Evolutionary conservation across 64 coral and sea anemone species (phyloP), one percentile per base, ranked within the genome.

Genomic region (Exaiptasia diaphana): DNA sequence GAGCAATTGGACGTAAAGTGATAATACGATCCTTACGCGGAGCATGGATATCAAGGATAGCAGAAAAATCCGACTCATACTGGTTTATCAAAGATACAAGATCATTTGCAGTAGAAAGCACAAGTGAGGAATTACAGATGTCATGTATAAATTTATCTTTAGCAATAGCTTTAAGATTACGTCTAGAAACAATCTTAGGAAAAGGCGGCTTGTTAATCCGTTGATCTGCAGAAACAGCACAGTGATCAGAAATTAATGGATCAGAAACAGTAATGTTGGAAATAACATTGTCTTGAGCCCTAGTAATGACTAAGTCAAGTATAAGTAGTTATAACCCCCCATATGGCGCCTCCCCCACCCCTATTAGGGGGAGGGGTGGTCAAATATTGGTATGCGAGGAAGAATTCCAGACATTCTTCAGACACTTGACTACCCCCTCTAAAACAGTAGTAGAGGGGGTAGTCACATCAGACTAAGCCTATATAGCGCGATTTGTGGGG

Each of bases 11-110:
- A 33, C 80, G 26, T 73, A 23, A 40, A 44, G 63, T 67, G 18
- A 32, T 67, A 17, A 32, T 67, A 17, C 63, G 25, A 8, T 67
- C 26, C 29, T 40, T 48, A 25, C 13, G 30, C n/a, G 70, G 70
- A 43, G 70, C 70, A 74, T 74, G 70, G 10, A 20, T 22, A 74
- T 74, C 70, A 43, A 74, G 42, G 15, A 48, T 24, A 13, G 36
- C 17, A 27, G 22, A 21, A 22, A 74, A 23, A 24, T 20, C 42
- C 15, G 18, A 27, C 3, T 74, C 37, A 48, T 74, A 74, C n/a
- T 48, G 36, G 11, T 74, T 13, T 3, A 74, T 38, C 20, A 45
- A 18, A 41, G 17, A 31, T 3, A 6, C 5, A 40, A 74, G 12
- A 14, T 85, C 55, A 13, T 58, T 3, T 25, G 22, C 14, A 2